A percentile compares a stretch with the other conserved stretches of the same genome.
These are phyloP conservation scores for Nipponia nippon DNA, from an alignment of 2,113 vertebrate genomes.

Conservation along the genomic window DNA sequence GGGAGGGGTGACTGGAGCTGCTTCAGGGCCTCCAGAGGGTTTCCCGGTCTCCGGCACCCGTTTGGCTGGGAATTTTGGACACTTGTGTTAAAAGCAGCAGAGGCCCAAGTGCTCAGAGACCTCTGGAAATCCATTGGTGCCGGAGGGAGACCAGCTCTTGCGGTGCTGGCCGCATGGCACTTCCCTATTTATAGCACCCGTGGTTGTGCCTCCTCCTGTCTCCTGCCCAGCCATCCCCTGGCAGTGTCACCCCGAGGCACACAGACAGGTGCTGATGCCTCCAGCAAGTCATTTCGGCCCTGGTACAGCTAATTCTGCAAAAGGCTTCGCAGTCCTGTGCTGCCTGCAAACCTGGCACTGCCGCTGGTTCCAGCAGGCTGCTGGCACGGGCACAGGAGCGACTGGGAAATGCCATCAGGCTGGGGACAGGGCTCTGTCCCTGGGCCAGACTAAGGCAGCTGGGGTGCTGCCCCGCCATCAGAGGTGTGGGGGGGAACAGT, in stretches of 20 bases:
- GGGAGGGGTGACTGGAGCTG: neutral
- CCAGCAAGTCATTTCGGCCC: neutral
- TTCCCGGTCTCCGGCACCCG: accelerated
- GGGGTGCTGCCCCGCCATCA: accelerated
- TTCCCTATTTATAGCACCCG: neutral
- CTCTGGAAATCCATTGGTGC: neutral
- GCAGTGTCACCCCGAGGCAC: neutral
- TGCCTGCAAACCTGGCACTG: neutral
- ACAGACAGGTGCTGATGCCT: accelerated
- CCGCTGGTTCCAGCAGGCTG: accelerated
- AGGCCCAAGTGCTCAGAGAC: neutral
- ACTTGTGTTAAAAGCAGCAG: neutral
- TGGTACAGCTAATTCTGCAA: neutral
- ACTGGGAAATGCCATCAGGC: neutral
- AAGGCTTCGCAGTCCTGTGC: neutral
- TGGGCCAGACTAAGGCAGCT: neutral
- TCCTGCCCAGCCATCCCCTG: neutral
- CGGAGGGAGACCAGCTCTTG: neutral
- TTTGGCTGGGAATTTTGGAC: neutral
- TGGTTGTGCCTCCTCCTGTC: neutral
- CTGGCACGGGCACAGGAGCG: accelerated
- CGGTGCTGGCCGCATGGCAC: neutral
- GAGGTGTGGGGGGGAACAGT: neutral
- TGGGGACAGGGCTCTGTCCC: neutral
- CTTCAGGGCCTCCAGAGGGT: accelerated